phyloP scores from a whole-genome alignment of 2,113 vertebrate genomes.

The Condylura cristata region DNA sequence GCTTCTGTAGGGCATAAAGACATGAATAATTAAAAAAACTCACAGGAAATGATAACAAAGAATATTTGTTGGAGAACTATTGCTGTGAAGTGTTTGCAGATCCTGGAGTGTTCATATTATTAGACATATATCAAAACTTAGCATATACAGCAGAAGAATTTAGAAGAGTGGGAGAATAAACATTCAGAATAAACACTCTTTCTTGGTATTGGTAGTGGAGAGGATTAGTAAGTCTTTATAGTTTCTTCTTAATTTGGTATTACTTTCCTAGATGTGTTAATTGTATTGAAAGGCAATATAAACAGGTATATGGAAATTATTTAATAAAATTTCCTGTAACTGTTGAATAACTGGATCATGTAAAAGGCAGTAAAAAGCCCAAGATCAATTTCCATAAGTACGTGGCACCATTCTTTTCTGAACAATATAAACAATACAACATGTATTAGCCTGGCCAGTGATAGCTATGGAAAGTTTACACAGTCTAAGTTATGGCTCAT shows the following conservation, averaged over 20 bases:
- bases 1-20: not conserved
- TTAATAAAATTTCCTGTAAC: not conserved
- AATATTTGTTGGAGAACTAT: not conserved
- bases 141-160: not conserved
- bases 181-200: not conserved
- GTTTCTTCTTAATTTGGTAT: constrained; percentile 12
- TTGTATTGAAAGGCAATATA: constrained; percentile 25
- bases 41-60: not conserved
- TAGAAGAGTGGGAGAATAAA: not conserved
- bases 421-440: not conserved
- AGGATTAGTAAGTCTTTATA: not conserved
- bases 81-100: not conserved
- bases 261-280: constrained; percentile 1
- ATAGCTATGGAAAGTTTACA: not conserved
- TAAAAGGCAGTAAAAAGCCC: not conserved
- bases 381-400: not conserved
- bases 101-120: not conserved
- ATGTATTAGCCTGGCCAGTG: not conserved
- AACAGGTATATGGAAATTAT: not conserved
- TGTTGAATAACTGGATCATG: not conserved
- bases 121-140: not conserved
- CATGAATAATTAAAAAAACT: not conserved
- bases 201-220: not conserved
- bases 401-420: not conserved
- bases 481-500: not conserved